These are phyloP conservation scores for Heliconius himera DNA, from an alignment of 1,140 invertebrate genomes.

Conservation along the genomic window DNA sequence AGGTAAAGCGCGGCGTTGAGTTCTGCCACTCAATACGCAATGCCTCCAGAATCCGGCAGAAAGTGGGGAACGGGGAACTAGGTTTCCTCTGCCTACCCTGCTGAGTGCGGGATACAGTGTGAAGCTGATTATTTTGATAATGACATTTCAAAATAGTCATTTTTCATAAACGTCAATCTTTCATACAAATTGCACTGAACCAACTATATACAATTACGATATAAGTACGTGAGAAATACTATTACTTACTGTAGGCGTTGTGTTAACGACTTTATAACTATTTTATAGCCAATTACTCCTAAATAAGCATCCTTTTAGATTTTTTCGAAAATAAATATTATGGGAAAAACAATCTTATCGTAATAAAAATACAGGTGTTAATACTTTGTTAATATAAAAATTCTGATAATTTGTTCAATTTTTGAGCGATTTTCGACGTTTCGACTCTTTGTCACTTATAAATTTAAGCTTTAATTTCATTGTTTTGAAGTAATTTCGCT, in stretches of 20 bases:
- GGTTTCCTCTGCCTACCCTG: no score
- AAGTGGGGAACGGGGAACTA: no score
- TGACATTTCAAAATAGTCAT: background rate
- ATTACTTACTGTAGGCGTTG: constrained; percentile 8
- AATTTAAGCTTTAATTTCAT: background rate
- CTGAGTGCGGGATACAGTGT: no score
- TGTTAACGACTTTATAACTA: constrained; percentile 36
- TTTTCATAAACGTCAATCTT: background rate
- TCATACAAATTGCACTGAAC: background rate
- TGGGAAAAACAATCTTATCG: background rate
- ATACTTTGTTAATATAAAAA: background rate
- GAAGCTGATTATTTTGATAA: background rate
- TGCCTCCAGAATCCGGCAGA: no score
- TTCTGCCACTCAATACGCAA: no score
- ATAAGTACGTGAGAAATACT: constrained; percentile 20
- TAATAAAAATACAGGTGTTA: background rate
- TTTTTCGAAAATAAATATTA: background rate
- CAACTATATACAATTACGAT: background rate
- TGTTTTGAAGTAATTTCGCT: background rate
- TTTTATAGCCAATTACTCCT: constrained; percentile 36
- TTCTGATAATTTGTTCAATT: background rate
- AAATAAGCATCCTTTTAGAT: constrained; percentile 25
- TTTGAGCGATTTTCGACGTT: background rate
- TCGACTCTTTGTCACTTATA: background rate
- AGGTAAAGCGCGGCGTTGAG: no score